phyloP scores from a whole-genome alignment of 2,888 invertebrate species.

The Rhaphigaster nebulosa region DNA sequence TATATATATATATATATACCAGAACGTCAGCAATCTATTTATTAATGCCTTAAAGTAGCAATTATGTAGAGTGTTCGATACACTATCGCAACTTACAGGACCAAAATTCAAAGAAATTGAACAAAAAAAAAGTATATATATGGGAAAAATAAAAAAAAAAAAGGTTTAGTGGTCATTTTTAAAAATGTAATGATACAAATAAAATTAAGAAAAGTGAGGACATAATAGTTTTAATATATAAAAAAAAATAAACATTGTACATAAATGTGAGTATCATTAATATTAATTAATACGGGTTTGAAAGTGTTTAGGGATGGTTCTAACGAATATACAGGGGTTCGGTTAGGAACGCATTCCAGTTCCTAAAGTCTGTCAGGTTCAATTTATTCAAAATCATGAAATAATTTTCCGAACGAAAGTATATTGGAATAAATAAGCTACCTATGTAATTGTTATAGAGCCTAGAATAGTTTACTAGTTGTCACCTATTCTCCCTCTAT shows the following conservation, averaged over 20 bases:
- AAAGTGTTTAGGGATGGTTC: conserved; percentile 36
- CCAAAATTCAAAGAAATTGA: conserved; percentile 49
- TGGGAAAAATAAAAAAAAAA: not conserved
- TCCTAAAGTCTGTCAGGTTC: conserved; percentile 36
- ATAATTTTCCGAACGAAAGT: not conserved
- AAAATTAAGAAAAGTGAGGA: conserved; percentile 24
- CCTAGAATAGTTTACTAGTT: not conserved
- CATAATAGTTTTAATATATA: not conserved
- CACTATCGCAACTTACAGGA: conserved; percentile 52
- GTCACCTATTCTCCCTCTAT: not conserved
- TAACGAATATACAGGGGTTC: conserved; percentile 46
- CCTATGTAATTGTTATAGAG: conserved; percentile 36
- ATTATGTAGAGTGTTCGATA: conserved; percentile 49
- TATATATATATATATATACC: not conserved
- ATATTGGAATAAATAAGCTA: conserved; percentile 20
- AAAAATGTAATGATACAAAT: conserved; percentile 11
- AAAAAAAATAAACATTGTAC: conserved; percentile 17
- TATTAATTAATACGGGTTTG: conserved; percentile 33
- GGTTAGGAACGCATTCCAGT: conserved; percentile 29
- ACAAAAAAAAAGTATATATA: conserved; percentile 46
- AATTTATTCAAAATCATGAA: not conserved
- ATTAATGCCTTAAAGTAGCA: conserved; percentile 54
- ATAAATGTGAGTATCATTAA: conserved; percentile 44
- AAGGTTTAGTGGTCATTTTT: conserved; percentile 1
- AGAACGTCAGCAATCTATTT: conserved; percentile 23